Percentiles rank a stretch among this genome's conserved stretches.
phyloP scores from a whole-genome alignment of 2,113 vertebrate species.

The Gymnarchus niloticus region DNA sequence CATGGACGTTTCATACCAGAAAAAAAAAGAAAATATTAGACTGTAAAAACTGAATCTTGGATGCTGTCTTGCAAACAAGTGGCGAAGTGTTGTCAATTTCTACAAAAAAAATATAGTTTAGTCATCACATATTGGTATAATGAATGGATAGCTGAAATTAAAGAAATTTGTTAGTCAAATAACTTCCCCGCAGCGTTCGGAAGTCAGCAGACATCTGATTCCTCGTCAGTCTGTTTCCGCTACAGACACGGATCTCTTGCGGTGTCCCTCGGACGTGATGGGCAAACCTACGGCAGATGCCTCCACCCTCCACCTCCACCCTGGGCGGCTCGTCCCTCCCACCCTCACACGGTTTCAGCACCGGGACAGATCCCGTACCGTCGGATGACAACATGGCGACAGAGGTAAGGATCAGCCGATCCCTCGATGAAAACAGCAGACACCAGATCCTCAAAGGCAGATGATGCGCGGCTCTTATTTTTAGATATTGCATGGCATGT shows the following conservation, averaged over 20 bases:
- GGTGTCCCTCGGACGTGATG: constrained; percentile 9
- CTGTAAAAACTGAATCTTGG: background rate
- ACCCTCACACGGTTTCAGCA: constrained; percentile 35
- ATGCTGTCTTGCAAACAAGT: background rate
- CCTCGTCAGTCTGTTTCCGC: background rate
- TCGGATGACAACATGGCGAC: constrained; percentile 71
- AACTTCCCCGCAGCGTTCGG: background rate
- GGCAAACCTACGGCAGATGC: constrained; percentile 21
- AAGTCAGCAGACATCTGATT: background rate
- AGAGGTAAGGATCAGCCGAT: constrained; percentile 56
- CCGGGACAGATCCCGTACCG: constrained; percentile 44
- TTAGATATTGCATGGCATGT: background rate
- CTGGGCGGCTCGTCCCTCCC: constrained; percentile 22
- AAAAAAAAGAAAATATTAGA: background rate
- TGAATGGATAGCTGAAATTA: too few species aligned
- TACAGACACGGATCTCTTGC: constrained; percentile 3
- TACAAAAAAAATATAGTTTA: background rate
- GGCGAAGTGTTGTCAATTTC: too few species aligned
- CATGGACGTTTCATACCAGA: background rate
- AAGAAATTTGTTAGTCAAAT: too few species aligned
- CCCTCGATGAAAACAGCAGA: background rate
- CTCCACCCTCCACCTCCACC: constrained; percentile 13
- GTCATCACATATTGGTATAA: background rate
- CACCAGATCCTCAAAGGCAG: background rate
- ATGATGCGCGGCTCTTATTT: too few species aligned